Evolutionary conservation across 2,888 invertebrate species (phyloP).

Genomic region (Thysanoteuthis rhombus): DNA sequence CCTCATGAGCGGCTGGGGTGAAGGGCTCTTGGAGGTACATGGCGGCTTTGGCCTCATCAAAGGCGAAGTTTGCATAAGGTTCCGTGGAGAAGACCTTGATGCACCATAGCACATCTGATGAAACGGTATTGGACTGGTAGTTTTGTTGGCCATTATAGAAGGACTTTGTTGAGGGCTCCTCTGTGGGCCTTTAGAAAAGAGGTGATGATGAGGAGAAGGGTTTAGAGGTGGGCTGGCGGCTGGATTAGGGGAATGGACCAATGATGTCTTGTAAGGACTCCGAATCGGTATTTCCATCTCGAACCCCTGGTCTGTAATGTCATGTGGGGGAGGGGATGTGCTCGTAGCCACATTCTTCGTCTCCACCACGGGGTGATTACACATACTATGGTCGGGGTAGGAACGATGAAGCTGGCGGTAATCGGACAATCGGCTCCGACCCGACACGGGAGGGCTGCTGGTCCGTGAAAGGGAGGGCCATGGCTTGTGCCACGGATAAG

Average conservation of each 20-base stretch:
- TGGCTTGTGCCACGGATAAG: neutral
- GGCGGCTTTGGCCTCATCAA: neutral
- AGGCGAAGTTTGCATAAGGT: neutral
- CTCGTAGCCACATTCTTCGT: slow-evolving; percentile 23
- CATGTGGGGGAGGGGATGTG: slow-evolving; percentile 22
- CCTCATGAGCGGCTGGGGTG: slow-evolving; percentile 18
- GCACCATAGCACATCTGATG: slow-evolving; percentile 1
- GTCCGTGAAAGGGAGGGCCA: neutral
- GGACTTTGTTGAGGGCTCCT: neutral
- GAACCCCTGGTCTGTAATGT: neutral
- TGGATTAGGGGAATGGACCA: neutral
- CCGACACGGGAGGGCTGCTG: neutral
- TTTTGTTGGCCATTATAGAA: neutral
- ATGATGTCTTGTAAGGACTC: neutral
- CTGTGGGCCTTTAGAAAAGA: neutral
- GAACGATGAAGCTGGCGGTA: slow-evolving; percentile 16
- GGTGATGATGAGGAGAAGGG: neutral
- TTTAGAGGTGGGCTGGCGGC: neutral
- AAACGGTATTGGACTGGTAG: slow-evolving; percentile 24
- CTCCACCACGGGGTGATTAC: neutral
- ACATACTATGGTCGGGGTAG: slow-evolving; percentile 21
- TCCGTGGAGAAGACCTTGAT: slow-evolving; percentile 2
- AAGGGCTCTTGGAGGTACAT: slow-evolving; percentile 16
- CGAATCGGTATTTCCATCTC: neutral
- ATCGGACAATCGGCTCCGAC: neutral